Base-by-base conservation (phyloP, 2,888 invertebrate species). In the Rambutsinella grinnellia region DNA sequence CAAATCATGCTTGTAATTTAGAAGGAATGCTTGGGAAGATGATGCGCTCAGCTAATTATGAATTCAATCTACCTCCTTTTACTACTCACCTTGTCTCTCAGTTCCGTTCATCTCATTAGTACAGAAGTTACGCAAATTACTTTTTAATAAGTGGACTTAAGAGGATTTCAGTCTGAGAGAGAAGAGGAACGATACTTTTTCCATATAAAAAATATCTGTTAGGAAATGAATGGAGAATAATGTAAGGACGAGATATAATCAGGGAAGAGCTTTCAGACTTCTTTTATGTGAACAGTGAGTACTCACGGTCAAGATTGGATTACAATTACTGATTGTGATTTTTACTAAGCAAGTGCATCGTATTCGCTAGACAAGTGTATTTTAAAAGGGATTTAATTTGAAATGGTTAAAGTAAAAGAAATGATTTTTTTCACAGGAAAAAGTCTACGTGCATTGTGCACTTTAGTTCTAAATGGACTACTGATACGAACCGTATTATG, bases 351-450 rank as follows among this genome's bases (percentile, higher is more conserved):
- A 8, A 36, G 36, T n/a, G n/a, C n/a, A n/a, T 3, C 21, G 19
- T 21, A 63, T 49, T 8, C n/a, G 49, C 15, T 46, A 28, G 63
- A 53, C 63, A 53, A 51, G n/a, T n/a, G 36, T 28, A 23, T 15
- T 63, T 63, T 63, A 53, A 63, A 49, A 28, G 23, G 23, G 63
- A 63, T 53, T 63, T 63, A 63, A 63, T 63, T 63, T 53, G 27
- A 63, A 63, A 63, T 53, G 53, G 23, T 63, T 27, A 53, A 8
- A 5, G 2, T 2, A 36, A n/a, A 17, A 53, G 53, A 63, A 53
- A 36, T 36, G 36, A 36, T 13, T 36, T 36, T 36, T 36, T n/a
- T n/a, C n/a, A n/a, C n/a, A n/a, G n/a, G n/a, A 36, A 36, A 36
- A 8, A 13, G 13, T 36, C 6, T 13, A 36, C 36, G 5, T 36